Base-by-base conservation (phyloP, 2,113 vertebrate genomes). In the Charadrius vociferus region DNA sequence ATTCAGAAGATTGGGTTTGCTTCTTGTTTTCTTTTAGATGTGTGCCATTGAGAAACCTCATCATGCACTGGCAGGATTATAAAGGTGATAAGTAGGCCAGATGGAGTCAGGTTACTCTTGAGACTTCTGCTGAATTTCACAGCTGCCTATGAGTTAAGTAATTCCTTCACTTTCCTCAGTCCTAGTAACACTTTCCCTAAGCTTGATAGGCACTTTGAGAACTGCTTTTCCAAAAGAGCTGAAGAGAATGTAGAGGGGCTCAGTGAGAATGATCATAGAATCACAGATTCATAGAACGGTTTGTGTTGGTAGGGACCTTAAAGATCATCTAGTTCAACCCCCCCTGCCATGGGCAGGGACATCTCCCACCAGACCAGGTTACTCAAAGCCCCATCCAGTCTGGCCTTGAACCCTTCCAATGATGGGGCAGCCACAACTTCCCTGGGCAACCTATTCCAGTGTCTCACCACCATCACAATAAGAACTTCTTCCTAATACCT, bases 71-170 rank as follows among this genome's bases (percentile, higher is more conserved):
- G 3, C 29, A 21, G 41, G 14, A 15, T 71, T 84, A 74, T 34
- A 50, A 53, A 84, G 68, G 83, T 81, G 50, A n/a, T 91, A 78
- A 78, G 34, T 17, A 86, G 37, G n/a, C 9, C 47, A 67, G 59
- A 81, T 47, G 65, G 61, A 84, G 37, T 16, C 52, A 84, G 8
- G 36, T 66, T 91, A 74, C 37, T 30, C 53, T 58, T 29, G 36
- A 94, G 68, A 37, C 26, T 91, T 84, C 89, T 67, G 67, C 29
- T 81, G 68, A 72, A 78, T 86, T 91, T 86, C 27, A 29, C 45
- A 59, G 24, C 14, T 67, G 50, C 47, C 34, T 70, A 14, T 26
- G 21, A 55, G 12, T 52, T 52, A 71, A 81, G 16, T 32, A 90
- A 90, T 47, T 75, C n/a, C 32, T 75, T 81, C 34, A 49, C 27